These are phyloP conservation scores for Chloebia gouldiae DNA, from an alignment of 2,113 vertebrate genomes.

Conservation along the genomic window DNA sequence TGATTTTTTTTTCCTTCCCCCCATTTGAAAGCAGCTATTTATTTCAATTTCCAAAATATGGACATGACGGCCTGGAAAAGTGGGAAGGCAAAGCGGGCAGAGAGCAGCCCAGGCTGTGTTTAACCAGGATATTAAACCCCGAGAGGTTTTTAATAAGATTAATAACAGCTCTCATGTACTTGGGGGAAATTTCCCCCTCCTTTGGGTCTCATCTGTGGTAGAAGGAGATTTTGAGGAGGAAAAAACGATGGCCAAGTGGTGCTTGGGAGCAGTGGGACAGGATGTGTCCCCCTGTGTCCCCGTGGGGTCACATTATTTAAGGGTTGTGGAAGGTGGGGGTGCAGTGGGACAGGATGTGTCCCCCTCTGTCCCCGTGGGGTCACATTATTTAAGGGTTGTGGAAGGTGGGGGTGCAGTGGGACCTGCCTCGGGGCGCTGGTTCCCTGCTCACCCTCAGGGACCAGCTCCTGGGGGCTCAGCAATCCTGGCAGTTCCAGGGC, in stretches of 20 bases:
- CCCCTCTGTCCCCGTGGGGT: neutral
- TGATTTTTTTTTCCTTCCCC: no score
- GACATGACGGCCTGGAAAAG: neutral
- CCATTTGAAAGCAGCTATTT: neutral
- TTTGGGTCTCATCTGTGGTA: neutral
- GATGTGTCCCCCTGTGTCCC: neutral
- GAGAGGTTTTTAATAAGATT: neutral
- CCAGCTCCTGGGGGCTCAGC: neutral
- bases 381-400: rapidly evolving
- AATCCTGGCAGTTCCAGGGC: rapidly evolving
- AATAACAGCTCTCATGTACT: neutral
- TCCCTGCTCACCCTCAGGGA: neutral
- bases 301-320: no score
- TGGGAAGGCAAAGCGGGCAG: neutral
- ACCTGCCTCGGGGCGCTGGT: rapidly evolving
- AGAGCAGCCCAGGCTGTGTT: neutral
- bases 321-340: neutral
- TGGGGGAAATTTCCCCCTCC: neutral
- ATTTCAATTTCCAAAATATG: neutral
- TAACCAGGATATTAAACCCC: neutral
- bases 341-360: rapidly evolving
- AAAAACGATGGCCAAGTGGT: rapidly evolving
- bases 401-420: rapidly evolving
- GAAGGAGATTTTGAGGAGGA: neutral
- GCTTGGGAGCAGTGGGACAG: neutral